A percentile compares a stretch with the other conserved stretches of the same genome.
These are phyloP conservation scores for Rhinella marina DNA, from an alignment of 2,797 vertebrate genomes.

Conservation along the genomic window DNA sequence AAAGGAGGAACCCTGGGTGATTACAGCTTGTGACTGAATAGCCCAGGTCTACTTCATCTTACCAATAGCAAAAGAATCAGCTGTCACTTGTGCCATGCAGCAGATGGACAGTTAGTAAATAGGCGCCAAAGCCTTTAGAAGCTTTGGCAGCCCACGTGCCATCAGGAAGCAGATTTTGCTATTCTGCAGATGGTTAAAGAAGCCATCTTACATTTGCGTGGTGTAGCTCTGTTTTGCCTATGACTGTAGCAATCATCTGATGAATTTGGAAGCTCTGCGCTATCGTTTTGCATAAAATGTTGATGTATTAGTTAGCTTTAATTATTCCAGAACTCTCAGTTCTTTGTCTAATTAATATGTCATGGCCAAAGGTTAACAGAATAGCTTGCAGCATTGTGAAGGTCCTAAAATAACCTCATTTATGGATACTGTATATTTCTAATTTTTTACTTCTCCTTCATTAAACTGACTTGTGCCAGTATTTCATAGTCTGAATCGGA, in stretches of 20 bases:
- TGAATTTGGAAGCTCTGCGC: conserved; percentile 53
- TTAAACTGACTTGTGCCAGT: background rate
- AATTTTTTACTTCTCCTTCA: background rate
- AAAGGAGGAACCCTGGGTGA: conserved; percentile 78
- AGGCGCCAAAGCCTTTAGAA: conserved; percentile 84
- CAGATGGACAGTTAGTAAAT: conserved; percentile 86
- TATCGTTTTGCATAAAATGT: conserved; percentile 57
- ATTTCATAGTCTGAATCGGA: background rate
- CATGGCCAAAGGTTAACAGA: conserved; percentile 51
- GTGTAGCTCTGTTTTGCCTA: conserved; percentile 69
- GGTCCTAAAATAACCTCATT: background rate
- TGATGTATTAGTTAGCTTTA: conserved; percentile 58
- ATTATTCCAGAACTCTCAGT: conserved; percentile 55
- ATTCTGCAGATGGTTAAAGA: conserved; percentile 80
- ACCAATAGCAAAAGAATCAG: conserved; percentile 82
- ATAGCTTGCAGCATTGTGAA: conserved; percentile 29
- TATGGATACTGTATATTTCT: background rate
- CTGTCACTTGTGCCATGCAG: conserved; percentile 82
- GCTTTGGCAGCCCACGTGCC: conserved; percentile 80
- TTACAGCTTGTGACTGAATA: conserved; percentile 78
- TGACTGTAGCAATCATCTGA: conserved; percentile 60
- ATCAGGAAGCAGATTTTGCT: conserved; percentile 82
- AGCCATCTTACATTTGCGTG: conserved; percentile 73
- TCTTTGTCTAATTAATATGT: conserved; percentile 60
- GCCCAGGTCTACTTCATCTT: conserved; percentile 81